Evolutionary conservation across 2,113 vertebrate genomes (phyloP).

Genomic region (Phycodurus eques): DNA sequence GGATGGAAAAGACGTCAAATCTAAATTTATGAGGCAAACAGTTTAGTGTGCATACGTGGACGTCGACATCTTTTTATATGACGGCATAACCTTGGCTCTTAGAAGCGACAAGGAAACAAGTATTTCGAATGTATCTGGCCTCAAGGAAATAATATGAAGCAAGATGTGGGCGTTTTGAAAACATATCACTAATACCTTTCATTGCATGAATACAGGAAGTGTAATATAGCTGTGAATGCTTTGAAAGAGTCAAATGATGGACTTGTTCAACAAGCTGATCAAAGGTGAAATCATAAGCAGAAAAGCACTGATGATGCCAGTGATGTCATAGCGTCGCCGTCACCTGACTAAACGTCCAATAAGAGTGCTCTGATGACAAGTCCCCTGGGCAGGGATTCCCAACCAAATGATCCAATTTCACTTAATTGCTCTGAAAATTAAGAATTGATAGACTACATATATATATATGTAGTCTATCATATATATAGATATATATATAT

Average conservation of each 20-base stretch:
- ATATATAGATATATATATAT: no score
- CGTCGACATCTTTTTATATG: neutral
- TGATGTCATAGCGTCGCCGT: neutral
- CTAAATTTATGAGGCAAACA: neutral
- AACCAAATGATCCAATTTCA: no score
- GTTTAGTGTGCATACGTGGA: neutral
- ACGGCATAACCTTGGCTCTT: neutral
- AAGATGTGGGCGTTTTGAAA: neutral
- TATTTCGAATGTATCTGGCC: neutral
- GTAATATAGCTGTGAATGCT: neutral
- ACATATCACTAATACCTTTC: neutral
- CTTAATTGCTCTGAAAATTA: no score
- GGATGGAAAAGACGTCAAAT: constrained; percentile 7
- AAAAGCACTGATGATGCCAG: neutral
- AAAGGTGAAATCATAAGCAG: neutral
- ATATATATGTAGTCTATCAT: no score
- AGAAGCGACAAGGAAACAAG: neutral
- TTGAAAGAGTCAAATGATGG: neutral
- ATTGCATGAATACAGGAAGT: neutral
- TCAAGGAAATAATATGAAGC: neutral
- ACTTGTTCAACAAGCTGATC: neutral
- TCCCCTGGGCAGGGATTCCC: neutral
- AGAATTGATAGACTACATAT: no score
- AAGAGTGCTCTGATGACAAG: no score
- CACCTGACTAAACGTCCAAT: neutral